Conservation (phyloP, 2,113 vertebrate species). For the Fulmarus glacialis region DNA sequence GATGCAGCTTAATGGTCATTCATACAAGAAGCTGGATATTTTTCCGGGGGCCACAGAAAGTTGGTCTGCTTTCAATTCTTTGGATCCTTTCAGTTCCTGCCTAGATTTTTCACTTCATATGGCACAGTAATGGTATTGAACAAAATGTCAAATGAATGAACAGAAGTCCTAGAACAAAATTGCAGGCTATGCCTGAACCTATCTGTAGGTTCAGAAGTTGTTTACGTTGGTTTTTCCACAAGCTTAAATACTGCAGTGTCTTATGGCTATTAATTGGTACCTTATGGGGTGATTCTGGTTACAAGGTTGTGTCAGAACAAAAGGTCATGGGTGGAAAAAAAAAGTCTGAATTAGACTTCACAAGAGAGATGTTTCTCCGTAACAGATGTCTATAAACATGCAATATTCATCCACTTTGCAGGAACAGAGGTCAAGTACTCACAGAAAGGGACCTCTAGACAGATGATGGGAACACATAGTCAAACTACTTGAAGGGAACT, state of each 20-base stretch:
- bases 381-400: not conserved
- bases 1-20: not conserved
- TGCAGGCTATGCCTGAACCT: not conserved
- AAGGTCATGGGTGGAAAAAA: not conserved
- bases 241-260: not conserved
- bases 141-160: not conserved
- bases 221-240: not conserved
- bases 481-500: not conserved
- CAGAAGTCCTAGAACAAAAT: not conserved
- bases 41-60: not conserved
- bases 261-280: not conserved
- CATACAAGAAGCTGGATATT: not conserved
- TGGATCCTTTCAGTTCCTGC: not conserved
- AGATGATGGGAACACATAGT: not conserved
- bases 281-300: not conserved
- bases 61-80: not conserved
- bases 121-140: not conserved
- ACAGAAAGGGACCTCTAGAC: not conserved
- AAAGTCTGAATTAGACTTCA: not conserved
- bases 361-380: not conserved
- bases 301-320: not conserved
- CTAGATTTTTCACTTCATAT: not conserved
- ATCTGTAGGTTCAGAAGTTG: not conserved
- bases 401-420: not conserved
- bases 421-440: not conserved